Evolutionary conservation across 2,113 vertebrate genomes (phyloP).

Genomic region (Trogon melanurus): DNA sequence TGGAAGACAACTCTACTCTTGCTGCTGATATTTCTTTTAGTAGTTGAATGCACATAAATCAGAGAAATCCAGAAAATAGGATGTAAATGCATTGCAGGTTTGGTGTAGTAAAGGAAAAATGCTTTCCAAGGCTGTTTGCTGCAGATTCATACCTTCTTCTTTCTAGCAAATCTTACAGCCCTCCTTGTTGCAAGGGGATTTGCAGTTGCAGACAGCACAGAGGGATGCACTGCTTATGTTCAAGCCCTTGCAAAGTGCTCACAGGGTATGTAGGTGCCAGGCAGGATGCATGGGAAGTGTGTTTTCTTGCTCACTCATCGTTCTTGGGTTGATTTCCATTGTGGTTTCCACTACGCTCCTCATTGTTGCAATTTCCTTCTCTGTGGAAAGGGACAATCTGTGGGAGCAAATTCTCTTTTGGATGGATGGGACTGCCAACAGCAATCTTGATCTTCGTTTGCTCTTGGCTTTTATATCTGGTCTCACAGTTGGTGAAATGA

Average conservation of each 20-base stretch:
- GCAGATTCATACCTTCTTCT: background rate
- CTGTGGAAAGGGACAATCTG: background rate
- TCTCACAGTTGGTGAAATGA: background rate
- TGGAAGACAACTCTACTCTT: background rate
- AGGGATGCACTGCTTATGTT: background rate
- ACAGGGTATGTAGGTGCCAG: background rate
- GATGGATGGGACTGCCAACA: background rate
- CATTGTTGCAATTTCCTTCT: background rate
- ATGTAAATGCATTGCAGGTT: background rate
- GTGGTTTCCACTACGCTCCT: background rate
- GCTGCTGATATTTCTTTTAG: background rate
- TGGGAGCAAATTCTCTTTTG: background rate
- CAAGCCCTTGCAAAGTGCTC: background rate
- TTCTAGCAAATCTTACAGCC: background rate
- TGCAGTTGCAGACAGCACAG: background rate
- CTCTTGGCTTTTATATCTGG: background rate
- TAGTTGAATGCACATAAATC: background rate
- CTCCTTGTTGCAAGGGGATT: background rate
- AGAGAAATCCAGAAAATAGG: background rate
- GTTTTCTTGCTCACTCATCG: background rate
- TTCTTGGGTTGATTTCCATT: background rate
- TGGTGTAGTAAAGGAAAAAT: background rate
- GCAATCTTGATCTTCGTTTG: background rate
- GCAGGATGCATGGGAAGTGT: background rate
- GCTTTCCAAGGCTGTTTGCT: background rate